Evolutionary conservation across 2,888 invertebrate species (phyloP).

Genomic region (Serripes groenlandicus): DNA sequence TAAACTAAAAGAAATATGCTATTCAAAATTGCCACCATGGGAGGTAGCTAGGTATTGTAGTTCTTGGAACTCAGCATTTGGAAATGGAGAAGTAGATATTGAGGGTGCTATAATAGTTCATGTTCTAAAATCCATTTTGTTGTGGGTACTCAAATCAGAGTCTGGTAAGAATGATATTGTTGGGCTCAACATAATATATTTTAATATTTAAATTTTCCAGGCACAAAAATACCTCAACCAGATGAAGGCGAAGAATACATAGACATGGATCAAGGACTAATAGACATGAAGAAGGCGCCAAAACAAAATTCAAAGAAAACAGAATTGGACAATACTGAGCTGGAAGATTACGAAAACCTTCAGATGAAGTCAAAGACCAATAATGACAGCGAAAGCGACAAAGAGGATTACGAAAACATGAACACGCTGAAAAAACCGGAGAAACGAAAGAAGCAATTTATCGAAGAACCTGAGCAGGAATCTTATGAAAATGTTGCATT

Average conservation of each 20-base stretch:
- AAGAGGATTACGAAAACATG: conserved; percentile 27
- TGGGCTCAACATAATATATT: no score
- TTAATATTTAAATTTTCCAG: background rate
- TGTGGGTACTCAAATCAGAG: no score
- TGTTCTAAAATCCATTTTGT: no score
- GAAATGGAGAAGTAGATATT: no score
- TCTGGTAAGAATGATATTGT: no score
- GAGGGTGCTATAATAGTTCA: no score
- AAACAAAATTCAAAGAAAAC: background rate
- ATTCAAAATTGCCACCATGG: no score
- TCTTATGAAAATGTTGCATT: background rate
- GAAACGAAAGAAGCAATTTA: background rate
- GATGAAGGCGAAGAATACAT: conserved; percentile 7
- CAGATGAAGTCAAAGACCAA: background rate
- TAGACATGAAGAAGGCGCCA: background rate
- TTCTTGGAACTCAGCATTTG: no score
- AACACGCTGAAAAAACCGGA: background rate
- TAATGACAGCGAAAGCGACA: background rate
- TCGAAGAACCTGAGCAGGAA: background rate
- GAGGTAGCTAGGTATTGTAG: no score
- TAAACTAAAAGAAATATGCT: no score
- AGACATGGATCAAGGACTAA: background rate
- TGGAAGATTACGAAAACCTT: conserved; percentile 38
- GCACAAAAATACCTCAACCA: no score
- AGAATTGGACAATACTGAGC: background rate